These are phyloP conservation scores for Limnephilus auricula DNA, from an alignment of 2,888 invertebrate species.

Conservation along the genomic window DNA sequence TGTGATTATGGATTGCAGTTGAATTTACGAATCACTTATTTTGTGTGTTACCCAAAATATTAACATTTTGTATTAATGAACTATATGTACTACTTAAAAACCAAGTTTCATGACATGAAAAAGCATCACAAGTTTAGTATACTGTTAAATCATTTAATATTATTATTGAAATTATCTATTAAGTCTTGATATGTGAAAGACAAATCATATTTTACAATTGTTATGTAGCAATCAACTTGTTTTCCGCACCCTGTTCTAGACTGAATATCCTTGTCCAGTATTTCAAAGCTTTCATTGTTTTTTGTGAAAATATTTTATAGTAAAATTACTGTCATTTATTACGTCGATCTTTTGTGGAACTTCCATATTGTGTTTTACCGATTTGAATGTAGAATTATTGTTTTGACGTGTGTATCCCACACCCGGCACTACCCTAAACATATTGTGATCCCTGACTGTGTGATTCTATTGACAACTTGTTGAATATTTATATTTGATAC, in stretches of 20 bases:
- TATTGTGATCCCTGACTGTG: constrained; percentile 34
- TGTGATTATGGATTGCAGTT: neutral
- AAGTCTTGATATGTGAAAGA: neutral
- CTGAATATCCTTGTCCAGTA: neutral
- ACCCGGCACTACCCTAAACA: constrained; percentile 4
- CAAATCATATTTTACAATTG: neutral
- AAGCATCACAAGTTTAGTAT: neutral
- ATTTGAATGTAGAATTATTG: neutral
- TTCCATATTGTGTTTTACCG: neutral
- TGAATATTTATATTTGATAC: constrained; percentile 41
- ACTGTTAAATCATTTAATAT: neutral
- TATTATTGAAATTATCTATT: neutral
- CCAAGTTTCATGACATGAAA: neutral
- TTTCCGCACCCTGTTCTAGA: neutral
- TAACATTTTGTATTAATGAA: neutral
- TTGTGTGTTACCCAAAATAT: neutral
- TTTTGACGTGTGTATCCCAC: neutral
- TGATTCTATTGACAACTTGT: constrained; percentile 23
- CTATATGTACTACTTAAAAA: neutral
- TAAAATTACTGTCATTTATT: neutral
- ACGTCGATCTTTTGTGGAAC: neutral
- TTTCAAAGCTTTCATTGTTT: neutral
- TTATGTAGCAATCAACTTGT: neutral
- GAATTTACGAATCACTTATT: neutral
- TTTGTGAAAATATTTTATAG: neutral